Conservation (phyloP, 2,888 invertebrate species). For the Melolontha melolontha region DNA sequence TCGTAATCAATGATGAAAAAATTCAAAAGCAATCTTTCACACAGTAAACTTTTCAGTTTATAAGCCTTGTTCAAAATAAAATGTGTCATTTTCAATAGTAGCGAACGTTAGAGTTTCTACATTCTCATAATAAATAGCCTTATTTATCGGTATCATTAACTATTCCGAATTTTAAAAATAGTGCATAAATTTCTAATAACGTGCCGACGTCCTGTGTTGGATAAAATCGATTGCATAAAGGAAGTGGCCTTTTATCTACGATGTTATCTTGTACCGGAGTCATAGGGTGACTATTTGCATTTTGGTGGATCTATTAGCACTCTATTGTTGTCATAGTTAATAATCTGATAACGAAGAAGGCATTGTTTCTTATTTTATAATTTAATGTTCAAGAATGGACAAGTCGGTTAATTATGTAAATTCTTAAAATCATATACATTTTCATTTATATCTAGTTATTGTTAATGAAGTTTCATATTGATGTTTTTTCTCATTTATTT, state of each 20-base stretch:
- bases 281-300: conserved; percentile 46
- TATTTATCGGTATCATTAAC: conserved; percentile 22
- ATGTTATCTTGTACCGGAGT: conserved; percentile 43
- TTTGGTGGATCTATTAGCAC: conserved; percentile 46
- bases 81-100: conserved; percentile 24
- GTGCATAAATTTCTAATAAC: conserved; percentile 38
- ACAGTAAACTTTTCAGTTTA: conserved; percentile 24
- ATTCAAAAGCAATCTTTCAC: conserved; percentile 27
- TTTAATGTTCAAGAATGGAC: neutral
- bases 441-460: too few relatives aligned
- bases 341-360: conserved; percentile 20
- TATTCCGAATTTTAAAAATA: conserved; percentile 25
- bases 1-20: conserved; percentile 2
- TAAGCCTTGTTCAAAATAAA: conserved; percentile 19
- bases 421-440: neutral
- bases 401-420: neutral
- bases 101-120: conserved; percentile 8
- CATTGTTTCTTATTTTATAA: neutral
- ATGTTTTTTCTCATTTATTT: too few relatives aligned
- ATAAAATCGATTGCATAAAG: conserved; percentile 32
- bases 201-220: conserved; percentile 16
- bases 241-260: conserved; percentile 28
- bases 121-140: conserved; percentile 25
- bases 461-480: too few relatives aligned
- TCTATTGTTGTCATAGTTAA: conserved; percentile 38